A percentile compares a stretch with the other conserved stretches of the same genome.
Conservation (phyloP, 2,113 vertebrate species). For the Lagopus leucura region DNA sequence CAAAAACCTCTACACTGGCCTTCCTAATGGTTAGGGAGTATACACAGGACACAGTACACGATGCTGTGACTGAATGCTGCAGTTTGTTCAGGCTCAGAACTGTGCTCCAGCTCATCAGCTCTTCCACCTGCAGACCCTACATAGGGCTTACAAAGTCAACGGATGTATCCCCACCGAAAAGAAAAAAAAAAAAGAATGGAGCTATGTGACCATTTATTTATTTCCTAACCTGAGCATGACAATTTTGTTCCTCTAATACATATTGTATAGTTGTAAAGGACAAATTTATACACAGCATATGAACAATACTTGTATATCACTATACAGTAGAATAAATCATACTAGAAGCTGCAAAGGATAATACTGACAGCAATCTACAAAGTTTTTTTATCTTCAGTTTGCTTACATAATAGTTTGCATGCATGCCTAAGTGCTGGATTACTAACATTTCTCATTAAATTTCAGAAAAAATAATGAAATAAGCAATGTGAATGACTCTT, state of each 20-base stretch:
- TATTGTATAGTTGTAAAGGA: not conserved
- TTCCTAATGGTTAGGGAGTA: not conserved
- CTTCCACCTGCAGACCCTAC: not conserved
- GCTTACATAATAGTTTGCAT: not conserved
- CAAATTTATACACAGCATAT: not conserved
- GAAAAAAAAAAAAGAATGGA: not conserved
- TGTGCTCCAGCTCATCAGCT: not conserved
- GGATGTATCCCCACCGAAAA: not conserved
- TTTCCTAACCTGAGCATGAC: not conserved
- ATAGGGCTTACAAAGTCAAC: not conserved
- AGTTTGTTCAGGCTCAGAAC: not conserved
- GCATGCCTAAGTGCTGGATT: not conserved
- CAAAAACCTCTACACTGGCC: not conserved
- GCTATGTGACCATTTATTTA: not conserved
- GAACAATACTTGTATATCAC: not conserved
- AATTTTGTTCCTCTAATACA: not conserved
- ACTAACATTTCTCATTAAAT: not conserved
- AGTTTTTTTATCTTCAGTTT: not conserved
- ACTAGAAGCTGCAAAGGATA: not conserved
- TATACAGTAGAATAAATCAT: not conserved
- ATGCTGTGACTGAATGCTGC: not conserved
- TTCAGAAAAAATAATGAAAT: conserved; percentile 18
- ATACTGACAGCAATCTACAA: not conserved
- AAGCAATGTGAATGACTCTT: not conserved
- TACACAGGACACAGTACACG: not conserved